phyloP scores from a whole-genome alignment of 2,888 invertebrate species.

The Eupithecia dodoneata region DNA sequence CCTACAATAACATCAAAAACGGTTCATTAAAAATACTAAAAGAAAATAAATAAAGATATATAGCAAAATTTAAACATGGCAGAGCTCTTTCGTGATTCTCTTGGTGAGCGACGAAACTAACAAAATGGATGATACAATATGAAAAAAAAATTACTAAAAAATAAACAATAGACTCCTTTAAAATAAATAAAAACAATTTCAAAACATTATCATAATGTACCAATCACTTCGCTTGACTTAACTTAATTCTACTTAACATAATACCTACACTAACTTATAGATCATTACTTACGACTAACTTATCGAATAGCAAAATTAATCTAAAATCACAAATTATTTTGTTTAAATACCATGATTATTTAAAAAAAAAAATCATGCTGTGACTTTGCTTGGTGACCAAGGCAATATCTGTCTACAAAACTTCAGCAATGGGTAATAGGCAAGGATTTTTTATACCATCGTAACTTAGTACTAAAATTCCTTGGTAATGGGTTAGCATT shows the following conservation, averaged over 20 bases:
- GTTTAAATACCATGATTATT: constrained; percentile 34
- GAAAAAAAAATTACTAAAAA: constrained; percentile 11
- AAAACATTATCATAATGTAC: constrained; percentile 30
- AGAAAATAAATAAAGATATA: neutral
- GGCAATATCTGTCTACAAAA: neutral
- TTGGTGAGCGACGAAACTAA: neutral
- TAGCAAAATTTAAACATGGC: neutral
- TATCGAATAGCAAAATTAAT: constrained; percentile 17
- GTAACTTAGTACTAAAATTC: too few relatives aligned
- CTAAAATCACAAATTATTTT: constrained; percentile 49
- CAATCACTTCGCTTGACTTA: constrained; percentile 24
- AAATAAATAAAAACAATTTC: constrained; percentile 33
- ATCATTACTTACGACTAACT: neutral
- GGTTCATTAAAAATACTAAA: neutral
- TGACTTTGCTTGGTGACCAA: neutral
- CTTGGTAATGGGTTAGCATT: neutral
- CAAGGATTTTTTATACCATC: too few relatives aligned
- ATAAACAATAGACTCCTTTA: constrained; percentile 25
- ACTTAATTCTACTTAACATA: neutral
- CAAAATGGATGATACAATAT: constrained; percentile 31
- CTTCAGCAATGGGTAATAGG: neutral
- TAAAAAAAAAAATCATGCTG: neutral
- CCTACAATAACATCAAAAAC: neutral
- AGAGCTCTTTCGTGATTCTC: neutral
- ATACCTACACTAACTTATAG: neutral